phyloP scores from a whole-genome alignment of 2,797 vertebrate genomes.

The Chelidonichthys spinosus region DNA sequence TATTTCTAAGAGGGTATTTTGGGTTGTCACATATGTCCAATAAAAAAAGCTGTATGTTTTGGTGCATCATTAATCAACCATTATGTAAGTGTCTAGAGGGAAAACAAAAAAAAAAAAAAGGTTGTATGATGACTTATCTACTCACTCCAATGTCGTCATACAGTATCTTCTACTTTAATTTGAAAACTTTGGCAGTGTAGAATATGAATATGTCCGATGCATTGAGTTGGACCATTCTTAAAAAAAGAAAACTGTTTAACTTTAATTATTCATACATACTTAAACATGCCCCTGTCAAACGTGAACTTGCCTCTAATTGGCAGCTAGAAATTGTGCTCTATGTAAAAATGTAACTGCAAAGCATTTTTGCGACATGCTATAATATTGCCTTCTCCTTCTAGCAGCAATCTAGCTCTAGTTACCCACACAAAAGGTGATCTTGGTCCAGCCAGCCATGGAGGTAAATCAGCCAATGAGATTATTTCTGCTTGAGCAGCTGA shows the following conservation, averaged over 20 bases:
- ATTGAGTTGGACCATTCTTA: background rate
- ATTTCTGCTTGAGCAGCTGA: slow-evolving; percentile 67
- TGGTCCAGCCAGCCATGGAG: slow-evolving; percentile 36
- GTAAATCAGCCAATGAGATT: slow-evolving; percentile 61
- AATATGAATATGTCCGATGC: background rate
- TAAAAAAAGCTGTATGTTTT: background rate
- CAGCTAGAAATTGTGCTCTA: background rate
- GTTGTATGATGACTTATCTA: background rate
- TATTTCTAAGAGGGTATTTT: background rate
- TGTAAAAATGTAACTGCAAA: slow-evolving; percentile 5
- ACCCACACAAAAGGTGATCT: slow-evolving; percentile 23
- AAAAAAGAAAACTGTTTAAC: background rate
- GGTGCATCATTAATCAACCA: no score
- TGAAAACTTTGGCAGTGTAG: no score
- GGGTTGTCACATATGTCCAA: background rate
- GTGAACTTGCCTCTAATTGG: background rate
- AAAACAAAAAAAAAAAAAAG: no score
- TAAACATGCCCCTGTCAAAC: background rate
- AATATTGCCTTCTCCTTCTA: slow-evolving; percentile 23
- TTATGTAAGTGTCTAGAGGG: no score
- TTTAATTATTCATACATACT: background rate
- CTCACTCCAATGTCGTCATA: no score
- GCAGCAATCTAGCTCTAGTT: slow-evolving; percentile 42
- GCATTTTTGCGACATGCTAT: background rate
- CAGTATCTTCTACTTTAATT: no score